A percentile compares a stretch with the other conserved stretches of the same genome.
Conservation (phyloP, 2,113 vertebrate genomes). For the Buteo buteo region DNA sequence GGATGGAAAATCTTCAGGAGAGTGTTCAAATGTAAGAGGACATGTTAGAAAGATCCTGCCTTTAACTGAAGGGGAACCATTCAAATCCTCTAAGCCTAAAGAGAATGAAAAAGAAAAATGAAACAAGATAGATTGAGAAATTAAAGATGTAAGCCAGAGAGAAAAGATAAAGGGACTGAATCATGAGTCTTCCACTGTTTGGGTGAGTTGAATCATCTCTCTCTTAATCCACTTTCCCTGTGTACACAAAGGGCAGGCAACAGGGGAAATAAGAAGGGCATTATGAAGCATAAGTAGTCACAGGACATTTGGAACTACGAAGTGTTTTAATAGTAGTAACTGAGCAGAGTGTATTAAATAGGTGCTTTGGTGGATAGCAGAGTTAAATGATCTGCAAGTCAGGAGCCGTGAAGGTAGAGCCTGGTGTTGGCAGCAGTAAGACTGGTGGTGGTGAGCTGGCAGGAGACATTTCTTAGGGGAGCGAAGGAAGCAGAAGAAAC, state of each 20-base stretch:
- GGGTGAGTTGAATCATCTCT: not conserved
- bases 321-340: not conserved
- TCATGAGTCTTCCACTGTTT: not conserved
- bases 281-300: not conserved
- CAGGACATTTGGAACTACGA: not conserved
- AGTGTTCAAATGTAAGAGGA: not conserved
- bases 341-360: not conserved
- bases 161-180: not conserved
- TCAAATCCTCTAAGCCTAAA: not conserved
- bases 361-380: not conserved
- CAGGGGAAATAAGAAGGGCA: not conserved
- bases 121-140: not conserved
- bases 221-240: not conserved
- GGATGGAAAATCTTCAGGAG: not conserved
- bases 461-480: not conserved
- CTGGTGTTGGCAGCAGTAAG: fast-evolving
- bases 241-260: not conserved
- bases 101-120: not conserved
- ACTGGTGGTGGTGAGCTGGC: not conserved
- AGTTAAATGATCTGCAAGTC: not conserved
- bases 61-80: not conserved
- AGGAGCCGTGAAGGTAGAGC: not conserved
- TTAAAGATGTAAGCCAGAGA: not conserved
- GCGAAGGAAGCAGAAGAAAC: not conserved
- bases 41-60: not conserved